Evolutionary conservation across 2,113 vertebrate genomes (phyloP).

Genomic region (Saccopteryx bilineata): DNA sequence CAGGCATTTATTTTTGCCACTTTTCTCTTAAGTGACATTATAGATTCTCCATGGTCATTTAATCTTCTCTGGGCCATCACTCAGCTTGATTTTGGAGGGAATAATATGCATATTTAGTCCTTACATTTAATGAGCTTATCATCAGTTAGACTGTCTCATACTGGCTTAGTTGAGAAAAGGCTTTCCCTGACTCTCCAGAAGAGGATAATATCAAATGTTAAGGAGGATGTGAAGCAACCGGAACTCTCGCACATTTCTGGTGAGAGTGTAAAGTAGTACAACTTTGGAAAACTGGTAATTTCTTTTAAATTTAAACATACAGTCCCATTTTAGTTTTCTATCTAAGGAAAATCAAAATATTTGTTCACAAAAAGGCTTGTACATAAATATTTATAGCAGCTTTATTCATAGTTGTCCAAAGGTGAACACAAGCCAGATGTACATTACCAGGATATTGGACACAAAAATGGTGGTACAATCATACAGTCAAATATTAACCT

Average conservation of each 20-base stretch:
- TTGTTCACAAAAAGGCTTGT: not conserved
- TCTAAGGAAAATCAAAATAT: slow-evolving; percentile 10
- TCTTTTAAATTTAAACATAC: not conserved
- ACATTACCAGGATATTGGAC: not conserved
- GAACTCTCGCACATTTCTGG: not conserved
- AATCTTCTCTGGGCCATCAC: not conserved
- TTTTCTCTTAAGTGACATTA: slow-evolving; percentile 13
- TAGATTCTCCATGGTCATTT: not conserved
- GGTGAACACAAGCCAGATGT: not conserved
- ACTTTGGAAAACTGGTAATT: slow-evolving; percentile 14
- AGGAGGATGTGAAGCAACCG: not conserved
- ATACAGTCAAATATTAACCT: not conserved
- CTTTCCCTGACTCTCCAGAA: not conserved
- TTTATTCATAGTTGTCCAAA: slow-evolving; percentile 20
- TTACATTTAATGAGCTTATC: not conserved
- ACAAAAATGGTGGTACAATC: not conserved
- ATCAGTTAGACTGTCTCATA: not conserved
- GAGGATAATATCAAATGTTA: not conserved
- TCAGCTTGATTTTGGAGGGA: not conserved
- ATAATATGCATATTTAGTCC: not conserved
- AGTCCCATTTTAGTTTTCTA: not conserved
- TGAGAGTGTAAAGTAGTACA: not conserved
- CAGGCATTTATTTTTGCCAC: not conserved
- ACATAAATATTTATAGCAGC: not conserved
- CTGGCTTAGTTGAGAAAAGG: not conserved